Base-by-base conservation (phyloP, 2,113 vertebrate genomes). In the Prunella fulvescens region DNA sequence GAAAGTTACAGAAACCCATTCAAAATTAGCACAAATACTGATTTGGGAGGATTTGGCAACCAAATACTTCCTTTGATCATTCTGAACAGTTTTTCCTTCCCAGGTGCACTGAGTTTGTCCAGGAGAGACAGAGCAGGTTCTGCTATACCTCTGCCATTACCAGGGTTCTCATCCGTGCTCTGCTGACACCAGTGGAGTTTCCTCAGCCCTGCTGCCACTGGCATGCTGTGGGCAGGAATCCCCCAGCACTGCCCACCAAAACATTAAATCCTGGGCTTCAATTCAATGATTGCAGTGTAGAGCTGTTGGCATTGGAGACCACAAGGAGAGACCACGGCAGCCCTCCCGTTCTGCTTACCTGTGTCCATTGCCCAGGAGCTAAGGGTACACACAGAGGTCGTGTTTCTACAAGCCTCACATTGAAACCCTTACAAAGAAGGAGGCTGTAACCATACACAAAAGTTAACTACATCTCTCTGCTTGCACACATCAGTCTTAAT, bases 121-220 rank as follows among this genome's bases (percentile, higher is more conserved):
- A 14, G 6, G 10, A 10, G 12, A 65, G 54, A 81, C 37, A 37
- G 57, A 45, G 22, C 42, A 69, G 51, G 10, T 19, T 62, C 39
- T 76, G 81, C 12, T 44, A 19, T 29, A 31, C 24, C 29, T 57
- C 28, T 60, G 25, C 76, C 8, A 3, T 31, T 12, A 5, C 0
- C 0, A 2, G 5, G 28, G 11, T 8, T 48, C 37, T 47, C 3
- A 1, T 12, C 3, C 0, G 2, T 14, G 26, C 66, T 76, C 64
- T 67, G 44, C 65, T 23, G 31, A 25, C n/a, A 47, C 13, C 6
- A 4, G 29, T 19, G 35, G 60, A 47, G 48, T 24, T 78, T 35
- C 37, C n/a, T 51, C 40, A 79, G 40, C 64, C 19, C 64, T 78
- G 37, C 54, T 66, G 40, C 50, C 39, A 13, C 45, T 45, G 47